Evolutionary conservation across 2,888 invertebrate genomes (phyloP).

Genomic region (Cerastis rubricosa): DNA sequence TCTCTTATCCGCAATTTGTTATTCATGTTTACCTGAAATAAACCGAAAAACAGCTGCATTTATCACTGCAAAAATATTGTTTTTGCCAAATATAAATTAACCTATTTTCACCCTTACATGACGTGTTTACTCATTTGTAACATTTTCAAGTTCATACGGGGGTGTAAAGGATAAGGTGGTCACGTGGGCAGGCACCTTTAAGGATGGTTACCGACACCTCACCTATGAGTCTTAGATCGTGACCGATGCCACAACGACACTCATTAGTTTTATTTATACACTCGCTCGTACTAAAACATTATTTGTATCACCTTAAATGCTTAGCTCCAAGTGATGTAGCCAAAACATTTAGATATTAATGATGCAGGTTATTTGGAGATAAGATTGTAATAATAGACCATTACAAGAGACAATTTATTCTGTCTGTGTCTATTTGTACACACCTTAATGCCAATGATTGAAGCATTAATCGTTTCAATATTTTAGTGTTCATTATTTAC

Average conservation of each 20-base stretch:
- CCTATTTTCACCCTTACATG: slow-evolving; percentile 37
- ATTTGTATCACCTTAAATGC: slow-evolving; percentile 51
- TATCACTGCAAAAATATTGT: slow-evolving; percentile 8
- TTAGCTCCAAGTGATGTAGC: slow-evolving; percentile 41
- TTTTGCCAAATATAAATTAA: slow-evolving; percentile 31
- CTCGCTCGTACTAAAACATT: slow-evolving; percentile 41
- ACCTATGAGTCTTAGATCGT: slow-evolving; percentile 4
- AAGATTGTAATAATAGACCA: slow-evolving; percentile 33
- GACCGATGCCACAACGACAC: slow-evolving; percentile 27
- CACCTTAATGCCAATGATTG: slow-evolving; percentile 15
- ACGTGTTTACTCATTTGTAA: slow-evolving; percentile 17
- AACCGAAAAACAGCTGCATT: slow-evolving; percentile 20
- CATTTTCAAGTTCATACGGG: slow-evolving; percentile 43
- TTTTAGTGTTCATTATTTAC: slow-evolving; percentile 38
- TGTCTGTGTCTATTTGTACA: slow-evolving; percentile 38
- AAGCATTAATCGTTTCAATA: slow-evolving; percentile 30
- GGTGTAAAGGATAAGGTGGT: slow-evolving; percentile 34
- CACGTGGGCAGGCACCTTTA: not conserved
- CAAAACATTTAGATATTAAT: slow-evolving; percentile 60
- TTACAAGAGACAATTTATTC: slow-evolving; percentile 40
- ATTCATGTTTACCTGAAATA: slow-evolving; percentile 23
- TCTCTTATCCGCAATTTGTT: slow-evolving; percentile 2
- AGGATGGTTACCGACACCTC: slow-evolving; percentile 29
- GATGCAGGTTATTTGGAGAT: slow-evolving; percentile 37
- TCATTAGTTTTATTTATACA: slow-evolving; percentile 54